Conservation (phyloP, 2,113 vertebrate genomes). For the Balaeniceps rex region DNA sequence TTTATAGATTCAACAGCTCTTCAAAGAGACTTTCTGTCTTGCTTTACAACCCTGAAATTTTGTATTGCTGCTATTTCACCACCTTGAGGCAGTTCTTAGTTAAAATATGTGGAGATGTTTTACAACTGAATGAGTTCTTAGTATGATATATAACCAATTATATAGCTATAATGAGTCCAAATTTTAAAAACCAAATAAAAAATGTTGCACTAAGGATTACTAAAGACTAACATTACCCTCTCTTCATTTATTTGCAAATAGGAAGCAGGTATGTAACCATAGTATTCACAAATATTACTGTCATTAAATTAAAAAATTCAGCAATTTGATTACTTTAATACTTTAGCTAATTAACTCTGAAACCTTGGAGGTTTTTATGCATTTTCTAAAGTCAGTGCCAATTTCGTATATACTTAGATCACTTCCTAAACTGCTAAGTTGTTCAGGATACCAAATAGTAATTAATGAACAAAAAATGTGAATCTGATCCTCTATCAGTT, state of each 20-base stretch:
- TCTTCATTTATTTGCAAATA: slow-evolving; percentile 40
- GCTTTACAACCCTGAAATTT: slow-evolving; percentile 47
- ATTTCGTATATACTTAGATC: neutral
- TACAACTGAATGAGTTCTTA: slow-evolving; percentile 62
- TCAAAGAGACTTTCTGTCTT: slow-evolving; percentile 37
- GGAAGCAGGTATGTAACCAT: neutral
- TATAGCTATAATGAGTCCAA: slow-evolving; percentile 55
- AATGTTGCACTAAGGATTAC: slow-evolving; percentile 54
- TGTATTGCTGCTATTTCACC: slow-evolving; percentile 58
- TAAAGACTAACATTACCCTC: slow-evolving; percentile 13
- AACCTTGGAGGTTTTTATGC: neutral
- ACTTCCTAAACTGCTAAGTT: neutral
- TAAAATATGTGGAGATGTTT: slow-evolving; percentile 34
- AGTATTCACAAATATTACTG: neutral
- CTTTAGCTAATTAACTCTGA: neutral
- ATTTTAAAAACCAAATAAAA: slow-evolving; percentile 67
- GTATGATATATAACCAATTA: slow-evolving; percentile 67
- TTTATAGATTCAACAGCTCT: slow-evolving; percentile 54
- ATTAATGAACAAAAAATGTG: neutral
- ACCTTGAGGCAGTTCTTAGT: slow-evolving; percentile 66
- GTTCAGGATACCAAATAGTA: neutral
- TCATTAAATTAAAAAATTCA: neutral
- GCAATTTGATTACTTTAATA: slow-evolving; percentile 7
- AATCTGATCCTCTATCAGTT: neutral
- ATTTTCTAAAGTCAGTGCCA: neutral